Base-by-base conservation (phyloP, 2,113 vertebrate species). In the Geococcyx californianus region DNA sequence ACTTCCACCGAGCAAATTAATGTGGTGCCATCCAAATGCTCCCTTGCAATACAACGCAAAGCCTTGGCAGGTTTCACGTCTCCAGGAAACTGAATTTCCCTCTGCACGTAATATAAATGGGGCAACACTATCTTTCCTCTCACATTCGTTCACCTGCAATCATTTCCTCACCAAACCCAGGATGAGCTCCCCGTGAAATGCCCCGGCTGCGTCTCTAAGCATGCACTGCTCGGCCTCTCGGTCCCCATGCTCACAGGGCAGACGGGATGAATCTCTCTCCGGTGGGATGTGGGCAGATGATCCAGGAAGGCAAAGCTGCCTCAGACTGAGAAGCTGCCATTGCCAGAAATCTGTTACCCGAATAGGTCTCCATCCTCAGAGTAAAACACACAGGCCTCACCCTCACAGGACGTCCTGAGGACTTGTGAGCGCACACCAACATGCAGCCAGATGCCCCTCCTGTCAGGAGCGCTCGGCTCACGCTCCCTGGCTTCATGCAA, bases 401-500 rank as follows among this genome's bases (percentile, higher is more conserved):
- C 36, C 9, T 42, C 51, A 14, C 9, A 0, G 33, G n/a, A 73
- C 19, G 59, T 3, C 18, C 23, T 1, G 17, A 66, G 74, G 28
- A 59, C 44, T 26, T 17, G 33, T 25, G 44, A 79, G 52, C 1
- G 0, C 40, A 14, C 33, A 4, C 12, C 1, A 0, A 13, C 42
- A 8, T 2, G 2, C 1, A 13, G 42, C 42, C 11, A 51, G 20
- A 29, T 17, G 9, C 10, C 9, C 25, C 3, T 19, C 29, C 47
- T 2, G 0, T 31, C 1, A 1, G 13, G 11, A 44, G 31, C 1
- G 0, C 45, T 25, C 11, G 16, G 33, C n/a, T 59, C 15, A 16
- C 1, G 1, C 81, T 45, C 60, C 54, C 7, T 0, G 2, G n/a
- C 58, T 23, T 31, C 16, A n/a, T 8, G 3, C 63, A 38, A 45